Evolutionary conservation across 2,113 vertebrate species (phyloP), one percentile per base, ranked within the genome.

Genomic region (Elachura formosa): DNA sequence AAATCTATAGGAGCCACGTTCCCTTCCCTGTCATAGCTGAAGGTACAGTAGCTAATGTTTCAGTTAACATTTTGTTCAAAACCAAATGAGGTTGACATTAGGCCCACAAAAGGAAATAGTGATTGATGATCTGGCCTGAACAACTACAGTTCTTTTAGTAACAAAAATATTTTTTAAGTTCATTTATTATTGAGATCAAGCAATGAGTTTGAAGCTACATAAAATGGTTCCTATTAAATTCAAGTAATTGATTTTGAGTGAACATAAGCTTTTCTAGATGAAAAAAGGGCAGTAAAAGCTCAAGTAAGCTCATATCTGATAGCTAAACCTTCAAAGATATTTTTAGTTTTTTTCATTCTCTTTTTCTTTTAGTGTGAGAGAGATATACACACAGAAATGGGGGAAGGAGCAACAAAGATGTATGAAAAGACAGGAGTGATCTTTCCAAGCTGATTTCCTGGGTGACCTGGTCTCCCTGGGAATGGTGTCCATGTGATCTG

Each of bases 391-490:
- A 11, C 2, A 59, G 61, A 48, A 79, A 64, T 1, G 2, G 4
- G 62, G 31, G 68, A 5, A 88, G 33, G 45, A 84, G 74, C 14
- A 87, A 68, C 15, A 62, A 41, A 51, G 91, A 90, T 6, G 10
- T 40, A 85, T 25, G 67, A 72, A 95, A 94, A 84, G 51, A 92
- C 87, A 96, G 94, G 92, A 97, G 95, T 95, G 96, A 96, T 97
- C 96, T 98, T 97, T 94, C 97, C 97, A 98, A 98, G 97, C 89
- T 94, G 95, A 86, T 94, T 94, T 96, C 85, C 46, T 34, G 87
- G 94, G 91, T 96, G 96, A 97, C 96, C 96, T 64, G 38, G 90
- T 49, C 87, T 96, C 90, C 66, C 88, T 94, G n/a, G 94, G 96
- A 98, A 97, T 91, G 94, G 86, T 93, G 76, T 92, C 87, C 94